Percentiles rank a stretch among this genome's conserved stretches.
Evolutionary conservation across 2,888 invertebrate species (phyloP).

Genomic region (Phanerotoma sp.): DNA sequence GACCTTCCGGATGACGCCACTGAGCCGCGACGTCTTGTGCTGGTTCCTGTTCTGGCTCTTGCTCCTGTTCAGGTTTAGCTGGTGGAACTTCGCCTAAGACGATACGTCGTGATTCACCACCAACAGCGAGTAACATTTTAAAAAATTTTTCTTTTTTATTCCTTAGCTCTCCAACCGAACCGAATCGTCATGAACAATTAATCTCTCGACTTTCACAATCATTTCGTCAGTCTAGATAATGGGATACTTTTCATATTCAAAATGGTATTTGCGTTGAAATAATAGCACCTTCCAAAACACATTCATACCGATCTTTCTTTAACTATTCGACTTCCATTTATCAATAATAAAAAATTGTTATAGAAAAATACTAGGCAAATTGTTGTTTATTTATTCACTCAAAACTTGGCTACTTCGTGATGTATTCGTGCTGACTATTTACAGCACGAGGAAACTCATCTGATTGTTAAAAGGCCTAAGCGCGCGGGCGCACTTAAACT

Average conservation of each 20-base stretch:
- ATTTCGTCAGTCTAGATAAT: slow-evolving; percentile 6
- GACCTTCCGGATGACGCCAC: slow-evolving; percentile 40
- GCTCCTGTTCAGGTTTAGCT: slow-evolving; percentile 49
- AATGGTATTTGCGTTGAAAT: neutral
- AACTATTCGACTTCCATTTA: no score
- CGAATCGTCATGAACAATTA: slow-evolving; percentile 11
- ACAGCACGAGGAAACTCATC: slow-evolving; percentile 12
- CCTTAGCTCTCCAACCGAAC: no score
- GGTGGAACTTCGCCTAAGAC: slow-evolving; percentile 54
- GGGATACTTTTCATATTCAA: slow-evolving; percentile 8
- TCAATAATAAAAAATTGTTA: no score
- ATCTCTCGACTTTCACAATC: neutral
- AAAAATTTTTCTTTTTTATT: slow-evolving; percentile 33
- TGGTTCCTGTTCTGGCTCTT: slow-evolving; percentile 53
- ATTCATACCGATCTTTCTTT: no score
- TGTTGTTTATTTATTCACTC: neutral
- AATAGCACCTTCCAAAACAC: no score
- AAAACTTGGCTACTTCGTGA: neutral
- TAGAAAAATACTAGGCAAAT: neutral
- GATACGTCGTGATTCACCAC: slow-evolving; percentile 59
- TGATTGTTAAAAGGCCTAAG: slow-evolving; percentile 3
- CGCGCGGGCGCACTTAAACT: slow-evolving; percentile 11
- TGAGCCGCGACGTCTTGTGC: slow-evolving; percentile 55
- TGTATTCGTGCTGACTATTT: slow-evolving; percentile 7
- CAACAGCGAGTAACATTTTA: slow-evolving; percentile 62